phyloP scores from a whole-genome alignment of 2,797 vertebrate genomes.

The Acrossocheilus fasciatus region DNA sequence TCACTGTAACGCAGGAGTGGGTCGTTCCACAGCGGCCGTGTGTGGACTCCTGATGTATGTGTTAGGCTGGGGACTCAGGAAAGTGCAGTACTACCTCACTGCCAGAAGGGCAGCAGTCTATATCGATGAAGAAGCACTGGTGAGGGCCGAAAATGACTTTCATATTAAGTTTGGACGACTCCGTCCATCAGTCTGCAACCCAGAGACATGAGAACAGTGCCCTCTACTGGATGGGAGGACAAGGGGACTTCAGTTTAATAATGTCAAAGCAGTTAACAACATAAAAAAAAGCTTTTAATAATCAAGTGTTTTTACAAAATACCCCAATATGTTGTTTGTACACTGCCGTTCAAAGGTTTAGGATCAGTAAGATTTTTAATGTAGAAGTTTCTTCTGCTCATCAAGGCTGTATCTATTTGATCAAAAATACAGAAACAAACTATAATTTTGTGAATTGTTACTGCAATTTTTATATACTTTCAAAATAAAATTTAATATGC shows the following conservation, averaged over 20 bases:
- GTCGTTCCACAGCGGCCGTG: slow-evolving; percentile 90
- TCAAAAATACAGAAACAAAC: no score
- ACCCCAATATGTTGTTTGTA: background rate
- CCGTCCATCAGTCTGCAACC: slow-evolving; percentile 64
- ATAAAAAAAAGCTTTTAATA: background rate
- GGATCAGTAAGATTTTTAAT: no score
- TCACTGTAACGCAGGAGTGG: slow-evolving; percentile 96
- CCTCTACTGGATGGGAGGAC: slow-evolving; percentile 1
- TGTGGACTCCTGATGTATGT: slow-evolving; percentile 93
- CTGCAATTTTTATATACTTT: no score
- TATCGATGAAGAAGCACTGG: slow-evolving; percentile 92
- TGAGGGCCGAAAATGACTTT: slow-evolving; percentile 87
- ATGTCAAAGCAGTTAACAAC: background rate
- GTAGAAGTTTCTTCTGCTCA: no score
- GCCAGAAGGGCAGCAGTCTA: slow-evolving; percentile 89
- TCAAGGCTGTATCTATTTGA: no score
- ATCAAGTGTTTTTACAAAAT: background rate
- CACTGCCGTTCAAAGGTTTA: no score
- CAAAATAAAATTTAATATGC: no score
- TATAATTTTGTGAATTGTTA: no score
- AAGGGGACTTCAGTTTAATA: background rate
- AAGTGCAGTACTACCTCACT: slow-evolving; percentile 90
- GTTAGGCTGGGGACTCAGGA: slow-evolving; percentile 89
- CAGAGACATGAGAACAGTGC: slow-evolving; percentile 26
- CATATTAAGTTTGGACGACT: slow-evolving; percentile 83